These are phyloP conservation scores for Gnathochromis pfefferi DNA, from an alignment of 2,113 vertebrate species.

Conservation along the genomic window DNA sequence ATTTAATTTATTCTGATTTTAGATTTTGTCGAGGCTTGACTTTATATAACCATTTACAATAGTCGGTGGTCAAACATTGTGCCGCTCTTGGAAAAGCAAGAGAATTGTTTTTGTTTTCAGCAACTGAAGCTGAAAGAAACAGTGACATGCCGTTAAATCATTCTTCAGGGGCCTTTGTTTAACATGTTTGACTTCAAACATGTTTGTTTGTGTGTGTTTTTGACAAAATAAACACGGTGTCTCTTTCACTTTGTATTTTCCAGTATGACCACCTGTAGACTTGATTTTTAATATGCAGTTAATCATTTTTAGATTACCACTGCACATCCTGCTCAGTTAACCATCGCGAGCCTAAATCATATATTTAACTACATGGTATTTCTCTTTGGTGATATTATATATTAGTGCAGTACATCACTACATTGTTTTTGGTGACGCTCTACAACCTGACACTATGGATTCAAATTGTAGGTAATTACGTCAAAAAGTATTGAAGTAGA, in stretches of 20 bases:
- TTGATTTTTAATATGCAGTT: background rate
- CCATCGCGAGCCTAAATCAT: background rate
- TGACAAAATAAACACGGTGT: background rate
- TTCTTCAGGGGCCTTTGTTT: background rate
- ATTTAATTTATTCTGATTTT: background rate
- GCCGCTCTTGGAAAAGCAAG: background rate
- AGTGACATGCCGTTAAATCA: background rate
- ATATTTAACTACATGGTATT: slow-evolving; percentile 7
- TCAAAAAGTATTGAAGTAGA: background rate
- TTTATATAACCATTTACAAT: background rate
- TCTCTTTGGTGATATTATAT: slow-evolving; percentile 24
- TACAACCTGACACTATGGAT: background rate
- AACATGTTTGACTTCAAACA: background rate
- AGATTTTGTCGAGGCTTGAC: background rate
- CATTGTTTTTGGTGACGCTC: background rate
- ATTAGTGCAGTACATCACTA: background rate
- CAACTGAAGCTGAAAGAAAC: background rate
- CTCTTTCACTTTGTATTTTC: background rate
- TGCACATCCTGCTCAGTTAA: background rate
- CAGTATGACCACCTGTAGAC: background rate
- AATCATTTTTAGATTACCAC: background rate
- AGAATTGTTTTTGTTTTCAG: background rate
- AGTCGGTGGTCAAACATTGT: background rate
- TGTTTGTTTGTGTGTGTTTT: background rate
- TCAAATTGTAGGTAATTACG: background rate